Conservation (phyloP, 2,888 invertebrate genomes). For the Eutolmus rufibarbis region DNA sequence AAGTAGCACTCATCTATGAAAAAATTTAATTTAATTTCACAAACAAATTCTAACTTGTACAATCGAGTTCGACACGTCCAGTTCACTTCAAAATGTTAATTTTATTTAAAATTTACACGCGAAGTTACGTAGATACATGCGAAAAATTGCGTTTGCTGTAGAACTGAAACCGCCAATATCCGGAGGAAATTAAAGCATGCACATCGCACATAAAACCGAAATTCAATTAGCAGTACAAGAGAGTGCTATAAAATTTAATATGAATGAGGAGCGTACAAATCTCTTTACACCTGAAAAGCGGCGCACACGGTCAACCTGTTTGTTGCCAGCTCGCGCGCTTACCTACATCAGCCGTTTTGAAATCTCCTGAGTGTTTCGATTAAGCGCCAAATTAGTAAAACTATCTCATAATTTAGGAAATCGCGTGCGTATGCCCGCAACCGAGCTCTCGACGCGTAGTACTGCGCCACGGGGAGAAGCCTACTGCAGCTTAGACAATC, state of each 20-base stretch:
- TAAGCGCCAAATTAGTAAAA: constrained; percentile 18
- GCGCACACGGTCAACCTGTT: constrained; percentile 39
- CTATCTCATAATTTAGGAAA: not conserved
- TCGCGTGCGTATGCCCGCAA: not conserved
- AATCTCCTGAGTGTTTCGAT: not conserved
- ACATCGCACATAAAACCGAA: not conserved
- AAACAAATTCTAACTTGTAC: not conserved
- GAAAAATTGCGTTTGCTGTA: not conserved
- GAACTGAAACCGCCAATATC: not conserved
- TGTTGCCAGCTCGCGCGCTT: not conserved
- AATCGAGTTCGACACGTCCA: not conserved
- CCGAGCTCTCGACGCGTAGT: not conserved
- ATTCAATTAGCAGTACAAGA: not conserved
- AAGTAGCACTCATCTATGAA: not conserved
- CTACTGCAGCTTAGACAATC: not conserved
- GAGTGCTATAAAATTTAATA: not conserved
- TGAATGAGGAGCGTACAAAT: not conserved
- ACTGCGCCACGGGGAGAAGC: not conserved
- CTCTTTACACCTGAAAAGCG: not conserved
- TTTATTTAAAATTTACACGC: not conserved
- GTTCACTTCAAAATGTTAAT: not conserved
- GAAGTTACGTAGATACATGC: not conserved
- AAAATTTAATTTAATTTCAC: not conserved
- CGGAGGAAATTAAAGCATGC: not conserved
- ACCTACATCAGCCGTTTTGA: not conserved